Evolutionary conservation across 2,888 invertebrate genomes (phyloP), one percentile per base, ranked within the genome.

Genomic region (Amiota communis): DNA sequence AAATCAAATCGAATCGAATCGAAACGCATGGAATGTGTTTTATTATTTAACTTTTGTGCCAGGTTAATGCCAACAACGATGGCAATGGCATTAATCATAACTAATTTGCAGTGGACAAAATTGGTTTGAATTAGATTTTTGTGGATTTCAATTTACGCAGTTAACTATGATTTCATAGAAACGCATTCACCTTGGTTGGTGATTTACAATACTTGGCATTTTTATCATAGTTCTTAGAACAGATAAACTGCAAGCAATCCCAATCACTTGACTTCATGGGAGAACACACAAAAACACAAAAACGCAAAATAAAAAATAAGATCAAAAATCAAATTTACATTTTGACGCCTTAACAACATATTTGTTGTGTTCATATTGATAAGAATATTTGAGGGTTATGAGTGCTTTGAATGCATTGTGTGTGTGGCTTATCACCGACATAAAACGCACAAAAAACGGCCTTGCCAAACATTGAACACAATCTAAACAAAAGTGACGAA

Each of bases 81-180:
- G 59, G 17, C 17, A 8, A 23, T 23, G 57, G 15, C 20, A 57
- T 20, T 57, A 20, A 13, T 20, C 59, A 17, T 59, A 59, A 59
- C 56, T 59, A 17, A 63, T n/a, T 63, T n/a, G n/a, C 63, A 12
- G 63, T 46, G 23, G 63, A 23, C 3, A 36, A 23, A 63, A 36
- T 63, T 63, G 63, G 63, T 63, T 63, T 63, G n/a, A 63, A 36
- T 63, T 63, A 63, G 63, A 36, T 63, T 63, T 63, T 17, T 23
- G 63, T 23, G n/a, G 63, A 36, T 36, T 23, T 46, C n/a, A 23
- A 36, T 63, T 63, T 63, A 46, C 63, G 63, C 63, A 63, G 63
- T 36, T 36, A 6, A n/a, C n/a, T 53, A 53, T 3, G 53, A n/a
- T 53, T 53, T n/a, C 12, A 2, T n/a, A n/a, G 12, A 53, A 53